Base-by-base conservation (phyloP, 2,888 invertebrate genomes). In the Xestobium rufovillosum region DNA sequence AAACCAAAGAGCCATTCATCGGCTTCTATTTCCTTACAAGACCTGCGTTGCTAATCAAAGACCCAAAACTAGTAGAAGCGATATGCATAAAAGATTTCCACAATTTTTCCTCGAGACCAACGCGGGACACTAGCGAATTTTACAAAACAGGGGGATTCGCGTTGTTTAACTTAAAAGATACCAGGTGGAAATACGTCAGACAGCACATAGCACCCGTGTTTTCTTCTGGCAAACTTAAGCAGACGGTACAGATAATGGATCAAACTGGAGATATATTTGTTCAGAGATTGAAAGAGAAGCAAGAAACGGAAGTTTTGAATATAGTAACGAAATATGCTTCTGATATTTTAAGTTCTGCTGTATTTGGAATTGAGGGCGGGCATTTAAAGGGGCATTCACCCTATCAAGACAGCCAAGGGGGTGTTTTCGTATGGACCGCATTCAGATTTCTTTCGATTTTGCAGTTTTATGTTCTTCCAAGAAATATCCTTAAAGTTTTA, bases 191-290 rank as follows among this genome's bases (percentile, higher is more conserved):
- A 19, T 10, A 25, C 10, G 19, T 41, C 3, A 34, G 45, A 36
- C 32, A 4, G 52, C 57, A 42, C 25, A 34, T 61, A 10, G 51
- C 59, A 0, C 57, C 59, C 0, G 41, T 47, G 17, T 41, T 60
- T 12, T 57, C 59, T 1, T 52, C 55, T 4, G 45, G 51, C 3
- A 61, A 59, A 31, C 42, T 61, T 11, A 49, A 45, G 3, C 45
- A 36, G 9, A 56, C 59, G 55, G 15, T 57, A 10, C 52, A 57
- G 0, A 36, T 59, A n/a, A 50, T 60, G 29, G 16, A 46, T 8
- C 46, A 56, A 3, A 50, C 54, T 3, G 42, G 50, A 2, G 10
- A 27, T 1, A 50, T 50, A n/a, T 38, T 61, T 33, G 31, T 54
- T 55, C 0, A 38, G 40, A 8, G 14, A 17, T 34, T 38, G 4